Conservation (phyloP, 2,113 vertebrate species). For the Calidris pugnax region DNA sequence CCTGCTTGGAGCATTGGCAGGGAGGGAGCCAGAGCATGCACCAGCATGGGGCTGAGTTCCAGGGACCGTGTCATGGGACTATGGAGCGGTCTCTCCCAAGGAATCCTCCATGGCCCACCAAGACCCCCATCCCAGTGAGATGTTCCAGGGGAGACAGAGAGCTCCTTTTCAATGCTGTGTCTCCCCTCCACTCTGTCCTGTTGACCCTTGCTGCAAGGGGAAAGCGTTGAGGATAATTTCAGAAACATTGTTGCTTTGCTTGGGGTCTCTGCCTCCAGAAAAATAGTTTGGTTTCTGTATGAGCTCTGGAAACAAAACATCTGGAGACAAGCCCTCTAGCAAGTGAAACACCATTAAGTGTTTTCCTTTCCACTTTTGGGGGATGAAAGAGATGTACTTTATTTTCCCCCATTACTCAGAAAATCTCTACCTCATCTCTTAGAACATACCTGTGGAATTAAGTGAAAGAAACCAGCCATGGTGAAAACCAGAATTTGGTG, state of each 20-base stretch:
- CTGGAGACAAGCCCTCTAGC: not conserved
- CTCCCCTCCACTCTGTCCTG: not conserved
- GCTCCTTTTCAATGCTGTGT: not conserved
- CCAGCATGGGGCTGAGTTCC: no score
- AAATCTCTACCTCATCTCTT: not conserved
- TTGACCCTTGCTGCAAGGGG: no score
- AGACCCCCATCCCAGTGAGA: fast-evolving
- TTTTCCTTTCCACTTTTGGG: not conserved
- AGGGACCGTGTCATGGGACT: fast-evolving
- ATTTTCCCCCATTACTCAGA: not conserved
- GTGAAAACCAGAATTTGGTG: not conserved
- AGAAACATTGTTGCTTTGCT: not conserved
- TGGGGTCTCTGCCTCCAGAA: not conserved
- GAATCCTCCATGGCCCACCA: fast-evolving
- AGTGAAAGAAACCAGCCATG: not conserved
- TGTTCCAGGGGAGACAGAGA: fast-evolving
- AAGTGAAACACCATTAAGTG: not conserved
- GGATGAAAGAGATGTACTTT: not conserved
- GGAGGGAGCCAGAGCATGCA: no score
- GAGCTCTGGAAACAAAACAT: not conserved
- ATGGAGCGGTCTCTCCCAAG: fast-evolving
- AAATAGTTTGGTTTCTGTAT: not conserved
- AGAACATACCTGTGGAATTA: not conserved
- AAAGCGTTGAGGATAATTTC: not conserved
- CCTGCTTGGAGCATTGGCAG: fast-evolving